These are phyloP conservation scores for Caenorhabditis remanei DNA, from an alignment of 1,140 invertebrate genomes.

Conservation along the genomic window DNA sequence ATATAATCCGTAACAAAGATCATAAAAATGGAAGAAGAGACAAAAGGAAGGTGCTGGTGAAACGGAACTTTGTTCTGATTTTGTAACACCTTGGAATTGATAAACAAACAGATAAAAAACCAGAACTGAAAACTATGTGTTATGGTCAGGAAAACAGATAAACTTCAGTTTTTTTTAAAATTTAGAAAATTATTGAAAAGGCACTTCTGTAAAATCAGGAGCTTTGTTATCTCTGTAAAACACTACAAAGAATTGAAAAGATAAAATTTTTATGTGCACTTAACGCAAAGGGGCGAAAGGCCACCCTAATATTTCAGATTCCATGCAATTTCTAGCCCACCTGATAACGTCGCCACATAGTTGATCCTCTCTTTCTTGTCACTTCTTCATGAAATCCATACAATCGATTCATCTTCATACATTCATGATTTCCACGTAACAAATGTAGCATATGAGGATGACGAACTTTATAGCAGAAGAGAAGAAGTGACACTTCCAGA, in stretches of 20 bases:
- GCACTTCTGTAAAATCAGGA: too few species aligned
- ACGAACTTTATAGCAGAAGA: conserved; percentile 77
- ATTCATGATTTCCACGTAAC: conserved; percentile 83
- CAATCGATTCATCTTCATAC: conserved; percentile 81
- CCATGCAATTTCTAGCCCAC: neutral
- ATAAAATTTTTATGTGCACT: too few species aligned
- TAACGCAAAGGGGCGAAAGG: too few species aligned
- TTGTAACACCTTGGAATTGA: neutral
- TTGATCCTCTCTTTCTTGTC: conserved; percentile 39
- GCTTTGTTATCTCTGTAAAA: too few species aligned
- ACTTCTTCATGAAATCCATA: conserved; percentile 69
- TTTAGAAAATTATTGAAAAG: too few species aligned
- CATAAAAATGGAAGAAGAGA: neutral
- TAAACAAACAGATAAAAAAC: neutral
- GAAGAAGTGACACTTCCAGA: conserved; percentile 78
- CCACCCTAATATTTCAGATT: conserved; percentile 20
- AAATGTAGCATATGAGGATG: conserved; percentile 83
- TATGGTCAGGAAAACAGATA: neutral
- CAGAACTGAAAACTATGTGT: neutral
- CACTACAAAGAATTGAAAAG: too few species aligned
- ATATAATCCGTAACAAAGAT: neutral
- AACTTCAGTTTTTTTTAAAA: too few species aligned
- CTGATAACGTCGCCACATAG: conserved; percentile 56
- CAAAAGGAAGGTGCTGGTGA: neutral
- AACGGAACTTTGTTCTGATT: neutral